Conservation (phyloP, 2,113 vertebrate genomes). For the Mola mola region DNA sequence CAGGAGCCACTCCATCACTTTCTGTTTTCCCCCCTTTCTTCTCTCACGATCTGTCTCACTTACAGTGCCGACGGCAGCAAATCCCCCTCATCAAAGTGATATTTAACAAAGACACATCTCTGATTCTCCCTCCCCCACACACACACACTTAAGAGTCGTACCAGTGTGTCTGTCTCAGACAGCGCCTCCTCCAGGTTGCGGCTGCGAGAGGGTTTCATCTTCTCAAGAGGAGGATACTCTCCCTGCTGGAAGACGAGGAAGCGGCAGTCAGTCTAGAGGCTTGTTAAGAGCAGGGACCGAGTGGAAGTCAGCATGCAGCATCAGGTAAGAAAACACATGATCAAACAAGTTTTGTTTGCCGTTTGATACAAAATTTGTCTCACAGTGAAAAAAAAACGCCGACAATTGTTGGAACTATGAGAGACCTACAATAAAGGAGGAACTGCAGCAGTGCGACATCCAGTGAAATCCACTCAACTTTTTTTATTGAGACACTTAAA, state of each 20-base stretch:
- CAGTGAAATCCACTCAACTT: slow-evolving; percentile 19
- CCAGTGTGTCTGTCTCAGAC: slow-evolving; percentile 84
- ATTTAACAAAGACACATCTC: slow-evolving; percentile 34
- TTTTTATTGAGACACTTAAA: slow-evolving; percentile 41
- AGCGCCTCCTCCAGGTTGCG: slow-evolving; percentile 86
- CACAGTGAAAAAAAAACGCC: too few relatives aligned
- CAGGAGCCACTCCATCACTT: slow-evolving; percentile 1
- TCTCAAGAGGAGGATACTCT: slow-evolving; percentile 81
- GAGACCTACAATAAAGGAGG: slow-evolving; percentile 5
- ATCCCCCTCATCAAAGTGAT: neutral
- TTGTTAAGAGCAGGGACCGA: neutral
- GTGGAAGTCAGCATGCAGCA: neutral
- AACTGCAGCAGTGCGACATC: slow-evolving; percentile 3
- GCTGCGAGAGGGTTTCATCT: slow-evolving; percentile 86
- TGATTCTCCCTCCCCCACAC: slow-evolving; percentile 14
- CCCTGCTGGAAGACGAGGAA: slow-evolving; percentile 73
- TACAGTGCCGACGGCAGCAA: slow-evolving; percentile 24
- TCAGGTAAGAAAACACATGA: too few relatives aligned
- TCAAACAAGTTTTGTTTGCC: too few relatives aligned
- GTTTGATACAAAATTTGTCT: too few relatives aligned
- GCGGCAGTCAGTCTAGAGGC: slow-evolving; percentile 3
- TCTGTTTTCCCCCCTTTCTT: slow-evolving; percentile 9
- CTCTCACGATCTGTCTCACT: slow-evolving; percentile 43
- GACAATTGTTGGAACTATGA: too few relatives aligned
- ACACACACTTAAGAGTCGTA: slow-evolving; percentile 58